Evolutionary conservation across 1,140 invertebrate species (phyloP), one percentile per base, ranked within the genome.

Genomic region (Mylabris phalerata): DNA sequence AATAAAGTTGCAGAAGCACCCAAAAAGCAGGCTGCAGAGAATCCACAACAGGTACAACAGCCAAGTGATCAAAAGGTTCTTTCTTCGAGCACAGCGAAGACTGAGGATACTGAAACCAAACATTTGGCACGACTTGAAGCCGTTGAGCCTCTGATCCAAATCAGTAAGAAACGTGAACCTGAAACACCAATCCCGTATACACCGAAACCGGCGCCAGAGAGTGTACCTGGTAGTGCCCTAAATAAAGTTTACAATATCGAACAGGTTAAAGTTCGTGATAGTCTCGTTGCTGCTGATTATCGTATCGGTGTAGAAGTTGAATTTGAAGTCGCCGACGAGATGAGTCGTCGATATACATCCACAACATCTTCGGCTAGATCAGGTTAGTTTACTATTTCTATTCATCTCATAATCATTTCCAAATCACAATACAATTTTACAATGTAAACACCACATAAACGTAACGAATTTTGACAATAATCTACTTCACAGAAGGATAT

Each of bases 261-360:
- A 49, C 62, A 63, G 10, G 44, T 46, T 9, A 56, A 61, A 11
- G 48, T 40, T 10, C 57, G 60, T 57, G 58, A 66, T 54, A 55
- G 9, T 55, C 13, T 60, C 24, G 55, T 61, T 41, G 19, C 64
- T 27, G 65, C 62, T 19, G 64, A 68, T 63, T 64, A 56, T 51
- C 67, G 65, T 54, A 58, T 70, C 52, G 67, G 68, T 55, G 58
- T 70, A 27, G 64, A 66, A 45, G 65, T 67, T 57, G 65, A 68
- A 64, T 62, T 71, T 51, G 68, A 67, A 61, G 59, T 64, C 27
- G 55, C 49, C 46, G 66, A 69, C 65, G 68, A 71, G 10, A 71
- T 71, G 70, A 71, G 70, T 65, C 49, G 65, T 55, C 69, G 61
- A 63, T 71, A 71, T 43, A 67, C 65, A 45, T 68, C 65, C 13